Evolutionary conservation across 2,797 vertebrate genomes (phyloP), one percentile per base, ranked within the genome.

Genomic region (Periophthalmus magnuspinnatus): DNA sequence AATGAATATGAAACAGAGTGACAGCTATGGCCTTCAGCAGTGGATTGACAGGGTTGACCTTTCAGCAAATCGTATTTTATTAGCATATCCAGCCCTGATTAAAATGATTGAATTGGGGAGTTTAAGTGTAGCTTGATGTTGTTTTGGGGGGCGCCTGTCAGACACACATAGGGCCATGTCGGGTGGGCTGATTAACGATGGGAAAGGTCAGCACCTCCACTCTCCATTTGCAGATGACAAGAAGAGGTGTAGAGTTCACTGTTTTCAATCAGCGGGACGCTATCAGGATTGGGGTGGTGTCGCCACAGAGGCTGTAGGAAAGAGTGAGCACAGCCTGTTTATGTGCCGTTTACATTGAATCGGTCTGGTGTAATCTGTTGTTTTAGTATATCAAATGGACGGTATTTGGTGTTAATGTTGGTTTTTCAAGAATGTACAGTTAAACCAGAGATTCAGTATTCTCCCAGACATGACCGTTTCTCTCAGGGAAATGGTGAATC

Each of bases 171-270:
- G 70, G 74, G 67, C 71, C 7, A 24, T 58, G 71, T 56, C 84
- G 79, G 83, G 75, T 34, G 63, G 14, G n/a, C 13, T 89, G 84
- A 91, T 87, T 90, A 86, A 91, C 87, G 87, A 86, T 85, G 81
- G 83, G 81, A 87, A 87, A 89, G 85, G 81, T 81, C 75, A 83
- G 69, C 69, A 74, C 76, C 70, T 67, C 22, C 55, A 74, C 65
- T 86, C 79, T 85, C 83, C 74, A 70, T 80, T 80, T 85, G 73
- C 84, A 87, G 81, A 91, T 78, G 85, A 81, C 86, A 83, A 76
- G 75, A 79, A 85, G 83, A 86, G 82, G 81, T 83, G 86, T 75
- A 84, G 81, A 72, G 80, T 82, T 88, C 77, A 76, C 84, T 89
- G 89, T 86, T 89, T 89, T 89, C 87, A 88, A 76, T 93, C 91